These are phyloP conservation scores for Phortica okadai DNA, from an alignment of 2,888 invertebrate genomes.

Conservation along the genomic window DNA sequence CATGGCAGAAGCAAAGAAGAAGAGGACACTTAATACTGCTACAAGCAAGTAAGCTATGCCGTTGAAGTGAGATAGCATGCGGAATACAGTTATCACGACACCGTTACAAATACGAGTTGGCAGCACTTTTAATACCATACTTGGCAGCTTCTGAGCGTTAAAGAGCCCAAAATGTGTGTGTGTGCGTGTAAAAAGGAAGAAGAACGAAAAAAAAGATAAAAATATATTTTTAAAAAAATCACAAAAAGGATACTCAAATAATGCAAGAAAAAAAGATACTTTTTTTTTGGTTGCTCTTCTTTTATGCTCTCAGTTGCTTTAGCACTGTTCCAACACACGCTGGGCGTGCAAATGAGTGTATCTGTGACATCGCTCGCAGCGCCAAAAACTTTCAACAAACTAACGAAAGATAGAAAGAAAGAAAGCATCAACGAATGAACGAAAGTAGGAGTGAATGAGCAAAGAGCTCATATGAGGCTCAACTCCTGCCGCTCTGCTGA, in stretches of 20 bases:
- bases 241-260: constrained; percentile 15
- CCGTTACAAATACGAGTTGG: constrained; percentile 33
- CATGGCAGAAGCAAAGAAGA: neutral
- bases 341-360: constrained; percentile 50
- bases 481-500: neutral
- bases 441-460: constrained; percentile 4
- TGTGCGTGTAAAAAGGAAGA: constrained; percentile 12
- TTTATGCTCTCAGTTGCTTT: neutral
- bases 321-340: neutral
- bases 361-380: constrained; percentile 58
- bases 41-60: neutral
- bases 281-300: neutral
- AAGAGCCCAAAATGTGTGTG: neutral
- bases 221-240: neutral
- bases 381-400: constrained; percentile 56
- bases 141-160: constrained; percentile 58
- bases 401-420: constrained; percentile 30
- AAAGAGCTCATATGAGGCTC: constrained; percentile 26
- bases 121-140: constrained; percentile 64
- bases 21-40: constrained; percentile 9
- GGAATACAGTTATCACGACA: neutral
- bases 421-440: no score
- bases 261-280: neutral
- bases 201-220: neutral
- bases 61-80: neutral